These are phyloP conservation scores for Penelope pileata DNA, from an alignment of 2,113 vertebrate genomes.

Conservation along the genomic window DNA sequence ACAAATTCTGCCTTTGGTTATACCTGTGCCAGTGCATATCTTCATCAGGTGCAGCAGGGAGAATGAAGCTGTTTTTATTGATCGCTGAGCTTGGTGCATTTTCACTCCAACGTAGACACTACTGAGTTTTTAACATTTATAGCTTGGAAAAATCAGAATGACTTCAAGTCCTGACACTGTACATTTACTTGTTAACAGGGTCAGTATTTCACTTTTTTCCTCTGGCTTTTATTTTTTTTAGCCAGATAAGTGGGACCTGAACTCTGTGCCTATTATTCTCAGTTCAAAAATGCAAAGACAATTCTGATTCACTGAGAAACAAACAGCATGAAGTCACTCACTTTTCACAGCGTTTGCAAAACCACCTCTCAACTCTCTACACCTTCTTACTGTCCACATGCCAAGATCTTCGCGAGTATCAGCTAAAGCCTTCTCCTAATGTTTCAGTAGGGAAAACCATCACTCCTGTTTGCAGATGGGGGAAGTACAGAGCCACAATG, in stretches of 20 bases:
- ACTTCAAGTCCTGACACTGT: background rate
- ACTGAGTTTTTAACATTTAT: background rate
- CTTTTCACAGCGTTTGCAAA: background rate
- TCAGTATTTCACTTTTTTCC: slow-evolving; percentile 1
- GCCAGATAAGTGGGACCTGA: background rate
- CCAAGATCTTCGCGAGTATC: background rate
- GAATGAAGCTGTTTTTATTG: background rate
- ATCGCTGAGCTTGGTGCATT: background rate
- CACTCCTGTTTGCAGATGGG: background rate
- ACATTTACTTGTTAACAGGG: background rate
- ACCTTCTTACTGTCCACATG: background rate
- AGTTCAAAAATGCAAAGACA: background rate
- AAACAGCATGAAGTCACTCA: background rate
- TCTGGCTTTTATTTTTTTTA: background rate
- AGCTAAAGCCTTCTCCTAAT: background rate
- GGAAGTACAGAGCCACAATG: background rate
- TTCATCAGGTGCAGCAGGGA: background rate
- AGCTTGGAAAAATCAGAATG: background rate
- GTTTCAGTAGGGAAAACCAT: background rate
- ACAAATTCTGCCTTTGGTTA: background rate
- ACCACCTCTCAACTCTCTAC: background rate
- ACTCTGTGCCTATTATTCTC: background rate
- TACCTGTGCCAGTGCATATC: fast-evolving
- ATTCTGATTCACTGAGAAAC: slow-evolving; percentile 6
- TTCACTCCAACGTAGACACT: background rate